Evolutionary conservation across 2,888 invertebrate genomes (phyloP), one percentile per base, ranked within the genome.

Genomic region (Drosophila atroscutellata): DNA sequence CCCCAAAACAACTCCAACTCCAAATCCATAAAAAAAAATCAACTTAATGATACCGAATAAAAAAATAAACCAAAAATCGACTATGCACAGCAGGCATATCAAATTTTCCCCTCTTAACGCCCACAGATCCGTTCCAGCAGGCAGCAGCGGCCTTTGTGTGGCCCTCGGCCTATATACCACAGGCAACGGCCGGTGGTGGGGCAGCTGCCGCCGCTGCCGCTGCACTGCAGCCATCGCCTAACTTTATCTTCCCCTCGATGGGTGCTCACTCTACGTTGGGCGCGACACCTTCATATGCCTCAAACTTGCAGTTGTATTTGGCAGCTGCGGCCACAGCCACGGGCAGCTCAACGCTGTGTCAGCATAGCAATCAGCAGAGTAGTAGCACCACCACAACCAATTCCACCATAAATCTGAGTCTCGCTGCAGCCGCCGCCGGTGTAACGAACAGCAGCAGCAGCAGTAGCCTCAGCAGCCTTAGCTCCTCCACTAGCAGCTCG

Each of bases 251-350:
- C 67, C 92, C 92, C 34, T 87, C 92, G 63, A 91, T 92, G 88
- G 91, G 89, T 62, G 75, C 90, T 34, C 92, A 92, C 67, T 84
- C 89, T 28, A 83, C 89, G 15, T 74, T 90, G 72, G 83, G 90
- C 71, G 77, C 86, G 42, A 78, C 90, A 32, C 89, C 90, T 7
- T 78, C 91, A 32, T 92, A 90, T 72, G 87, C 91, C 36, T 90
- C 96, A 62, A 94, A 96, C 13, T 93, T 96, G 45, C 95, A 96
- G 66, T 94, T 96, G 36, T 92, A 95, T 60, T 93, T 94, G 72
- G 89, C 91, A 6, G 87, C 91, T 36, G 88, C 90, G 30, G 93
- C 93, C 11, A 83, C 88, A 26, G 86, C 90, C 2, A 92, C 93
- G 6, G 94, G 94, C 74, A 92, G 93, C 45, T 90, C 92, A 26